These are phyloP conservation scores for Muscina levida DNA, from an alignment of 2,888 invertebrate genomes.

Conservation along the genomic window DNA sequence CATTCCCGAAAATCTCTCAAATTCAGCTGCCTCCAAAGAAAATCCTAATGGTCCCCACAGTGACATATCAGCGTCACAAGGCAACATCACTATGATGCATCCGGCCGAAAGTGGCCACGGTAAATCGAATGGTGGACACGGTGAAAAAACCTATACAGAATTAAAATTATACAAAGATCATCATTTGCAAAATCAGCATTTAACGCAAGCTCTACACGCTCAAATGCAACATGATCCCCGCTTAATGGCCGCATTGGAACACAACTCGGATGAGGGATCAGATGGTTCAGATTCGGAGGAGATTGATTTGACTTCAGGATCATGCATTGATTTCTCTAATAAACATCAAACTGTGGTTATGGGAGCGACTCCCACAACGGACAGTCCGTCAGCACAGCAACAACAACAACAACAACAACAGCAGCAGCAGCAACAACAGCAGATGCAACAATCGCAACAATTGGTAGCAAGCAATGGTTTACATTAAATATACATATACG, in stretches of 20 bases:
- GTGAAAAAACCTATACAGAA: slow-evolving; percentile 79
- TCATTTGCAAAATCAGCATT: slow-evolving; percentile 58
- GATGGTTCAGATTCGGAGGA: slow-evolving; percentile 80
- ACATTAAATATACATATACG: slow-evolving; percentile 50
- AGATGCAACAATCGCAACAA: slow-evolving; percentile 43
- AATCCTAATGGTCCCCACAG: slow-evolving; percentile 64
- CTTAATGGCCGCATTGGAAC: slow-evolving; percentile 70
- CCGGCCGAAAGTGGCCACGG: slow-evolving; percentile 56
- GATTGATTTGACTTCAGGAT: slow-evolving; percentile 79
- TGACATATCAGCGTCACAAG: slow-evolving; percentile 65
- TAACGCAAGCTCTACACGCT: slow-evolving; percentile 58
- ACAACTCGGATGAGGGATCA: slow-evolving; percentile 75
- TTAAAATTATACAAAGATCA: slow-evolving; percentile 78
- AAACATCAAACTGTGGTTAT: slow-evolving; percentile 66
- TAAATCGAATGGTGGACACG: slow-evolving; percentile 37
- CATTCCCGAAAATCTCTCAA: slow-evolving; percentile 76
- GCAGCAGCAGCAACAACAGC: slow-evolving; percentile 42
- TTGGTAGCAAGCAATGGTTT: slow-evolving; percentile 63
- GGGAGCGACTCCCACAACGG: slow-evolving; percentile 7
- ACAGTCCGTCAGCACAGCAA: slow-evolving; percentile 44
- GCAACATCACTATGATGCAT: slow-evolving; percentile 69
- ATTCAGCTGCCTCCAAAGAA: slow-evolving; percentile 67
- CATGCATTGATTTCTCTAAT: slow-evolving; percentile 79
- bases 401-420: slow-evolving; percentile 53
- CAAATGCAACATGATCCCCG: slow-evolving; percentile 66